These are phyloP conservation scores for Cheracebus regulus DNA, from an alignment of 2,797 vertebrate genomes.

Conservation along the genomic window DNA sequence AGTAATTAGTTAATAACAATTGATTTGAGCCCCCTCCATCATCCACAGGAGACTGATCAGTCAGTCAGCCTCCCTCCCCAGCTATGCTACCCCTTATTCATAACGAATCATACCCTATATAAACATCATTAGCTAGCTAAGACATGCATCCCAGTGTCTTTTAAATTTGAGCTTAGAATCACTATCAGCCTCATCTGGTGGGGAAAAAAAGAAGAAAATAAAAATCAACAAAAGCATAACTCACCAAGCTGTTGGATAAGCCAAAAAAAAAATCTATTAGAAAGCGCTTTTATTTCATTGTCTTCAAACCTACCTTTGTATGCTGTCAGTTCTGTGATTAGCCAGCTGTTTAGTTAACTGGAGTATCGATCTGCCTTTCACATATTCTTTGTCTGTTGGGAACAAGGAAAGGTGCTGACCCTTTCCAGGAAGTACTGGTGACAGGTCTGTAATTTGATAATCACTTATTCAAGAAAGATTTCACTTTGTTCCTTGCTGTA, in stretches of 20 bases:
- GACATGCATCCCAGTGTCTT: not conserved
- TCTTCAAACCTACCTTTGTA: conserved; percentile 69
- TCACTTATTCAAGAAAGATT: conserved; percentile 70
- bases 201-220: not conserved
- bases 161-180: conserved; percentile 29
- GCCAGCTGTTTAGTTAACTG: conserved; percentile 81
- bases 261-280: not conserved
- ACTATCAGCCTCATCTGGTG: not conserved
- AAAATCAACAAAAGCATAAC: not conserved
- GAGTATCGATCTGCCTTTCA: conserved; percentile 80
- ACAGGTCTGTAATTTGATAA: conserved; percentile 83
- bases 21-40: conserved; percentile 50
- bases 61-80: not conserved
- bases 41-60: not conserved
- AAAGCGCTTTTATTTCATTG: conserved; percentile 71
- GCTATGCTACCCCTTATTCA: not conserved
- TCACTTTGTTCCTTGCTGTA: conserved; percentile 72
- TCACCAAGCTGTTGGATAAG: not conserved
- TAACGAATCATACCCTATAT: not conserved
- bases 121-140: not conserved
- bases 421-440: conserved; percentile 73
- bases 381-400: conserved; percentile 76
- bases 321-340: conserved; percentile 73
- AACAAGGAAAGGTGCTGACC: conserved; percentile 80
- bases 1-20: conserved; percentile 74